These are phyloP conservation scores for Seira ritae DNA, from an alignment of 2,888 invertebrate genomes.

Conservation along the genomic window DNA sequence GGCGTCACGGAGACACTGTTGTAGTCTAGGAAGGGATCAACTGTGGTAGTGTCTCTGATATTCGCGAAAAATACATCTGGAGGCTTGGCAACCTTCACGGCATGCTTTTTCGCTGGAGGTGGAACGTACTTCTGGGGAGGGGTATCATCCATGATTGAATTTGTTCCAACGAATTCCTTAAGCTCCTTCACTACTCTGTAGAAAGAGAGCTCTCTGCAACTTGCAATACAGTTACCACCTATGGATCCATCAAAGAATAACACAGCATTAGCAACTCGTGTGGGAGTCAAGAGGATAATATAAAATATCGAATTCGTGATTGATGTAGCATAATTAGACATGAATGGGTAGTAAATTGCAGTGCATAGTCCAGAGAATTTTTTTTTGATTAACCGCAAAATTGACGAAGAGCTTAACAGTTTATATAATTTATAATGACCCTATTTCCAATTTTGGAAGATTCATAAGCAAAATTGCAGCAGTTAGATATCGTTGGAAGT, in stretches of 20 bases:
- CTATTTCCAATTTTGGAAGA: too few species aligned
- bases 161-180: conserved; percentile 72
- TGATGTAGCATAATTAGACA: background rate
- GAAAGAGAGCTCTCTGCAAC: conserved; percentile 67
- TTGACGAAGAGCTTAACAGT: too few species aligned
- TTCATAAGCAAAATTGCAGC: too few species aligned
- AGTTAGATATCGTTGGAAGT: too few species aligned
- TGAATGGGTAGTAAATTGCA: background rate
- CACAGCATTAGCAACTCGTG: background rate
- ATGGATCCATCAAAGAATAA: background rate
- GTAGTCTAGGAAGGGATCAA: conserved; percentile 44
- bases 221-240: conserved; percentile 30
- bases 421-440: too few species aligned
- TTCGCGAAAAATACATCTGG: conserved; percentile 49
- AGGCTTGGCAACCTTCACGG: conserved; percentile 59
- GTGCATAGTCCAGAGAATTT: background rate
- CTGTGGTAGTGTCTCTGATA: conserved; percentile 40
- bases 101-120: conserved; percentile 55
- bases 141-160: conserved; percentile 62
- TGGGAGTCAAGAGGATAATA: background rate
- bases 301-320: background rate
- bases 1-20: conserved; percentile 46
- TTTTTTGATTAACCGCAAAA: background rate
- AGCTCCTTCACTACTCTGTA: conserved; percentile 65
- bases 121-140: conserved; percentile 38